Conservation (phyloP, 2,888 invertebrate genomes). For the Hyppa rectilinea region DNA sequence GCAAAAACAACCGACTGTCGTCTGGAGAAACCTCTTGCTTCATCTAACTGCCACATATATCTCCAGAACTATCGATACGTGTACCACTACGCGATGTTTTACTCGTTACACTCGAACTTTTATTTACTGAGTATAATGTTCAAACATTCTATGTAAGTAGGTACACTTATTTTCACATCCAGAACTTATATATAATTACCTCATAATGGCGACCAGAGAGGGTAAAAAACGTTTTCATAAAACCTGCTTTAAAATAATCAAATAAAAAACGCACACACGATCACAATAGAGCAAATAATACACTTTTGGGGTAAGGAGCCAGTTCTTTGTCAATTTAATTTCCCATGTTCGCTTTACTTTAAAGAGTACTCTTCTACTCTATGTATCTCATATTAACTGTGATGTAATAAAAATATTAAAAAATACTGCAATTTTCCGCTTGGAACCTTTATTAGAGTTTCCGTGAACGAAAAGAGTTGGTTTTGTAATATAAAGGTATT, state of each 20-base stretch:
- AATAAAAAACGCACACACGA: slow-evolving; percentile 30
- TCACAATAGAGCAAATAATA: slow-evolving; percentile 32
- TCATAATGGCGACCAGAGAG: slow-evolving; percentile 3
- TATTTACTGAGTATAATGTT: slow-evolving; percentile 46
- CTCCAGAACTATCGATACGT: slow-evolving; percentile 60
- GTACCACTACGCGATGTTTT: slow-evolving; percentile 35
- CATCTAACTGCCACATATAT: slow-evolving; percentile 74
- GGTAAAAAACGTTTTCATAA: slow-evolving; percentile 24
- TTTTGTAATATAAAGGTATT: slow-evolving; percentile 24
- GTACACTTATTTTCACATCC: slow-evolving; percentile 1
- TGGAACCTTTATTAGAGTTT: slow-evolving; percentile 45
- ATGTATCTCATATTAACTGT: slow-evolving; percentile 71
- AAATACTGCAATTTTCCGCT: slow-evolving; percentile 72
- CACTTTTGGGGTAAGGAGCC: slow-evolving; percentile 33
- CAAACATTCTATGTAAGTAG: background rate
- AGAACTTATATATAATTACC: slow-evolving; percentile 6
- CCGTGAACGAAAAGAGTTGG: slow-evolving; percentile 36
- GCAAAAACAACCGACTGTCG: slow-evolving; percentile 81
- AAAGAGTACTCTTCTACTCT: slow-evolving; percentile 60
- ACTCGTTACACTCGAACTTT: slow-evolving; percentile 22
- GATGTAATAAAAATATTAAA: slow-evolving; percentile 72
- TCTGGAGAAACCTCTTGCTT: slow-evolving; percentile 75
- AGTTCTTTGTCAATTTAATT: slow-evolving; percentile 77
- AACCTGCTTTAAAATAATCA: slow-evolving; percentile 24
- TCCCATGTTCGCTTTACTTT: slow-evolving; percentile 57